Evolutionary conservation across 2,888 invertebrate species (phyloP).

Genomic region (Phengaris arion): DNA sequence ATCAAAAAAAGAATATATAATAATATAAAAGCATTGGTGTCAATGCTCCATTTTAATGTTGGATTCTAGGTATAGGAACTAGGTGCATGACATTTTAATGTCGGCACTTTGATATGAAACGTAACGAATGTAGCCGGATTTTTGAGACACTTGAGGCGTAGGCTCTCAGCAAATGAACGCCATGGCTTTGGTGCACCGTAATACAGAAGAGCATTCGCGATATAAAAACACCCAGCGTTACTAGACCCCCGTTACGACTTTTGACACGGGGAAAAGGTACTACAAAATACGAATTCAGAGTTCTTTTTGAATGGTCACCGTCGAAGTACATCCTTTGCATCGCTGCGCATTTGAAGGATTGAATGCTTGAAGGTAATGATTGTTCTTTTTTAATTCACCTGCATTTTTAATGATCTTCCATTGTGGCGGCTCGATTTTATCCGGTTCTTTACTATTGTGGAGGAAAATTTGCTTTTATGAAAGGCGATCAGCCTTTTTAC

Average conservation of each 20-base stretch:
- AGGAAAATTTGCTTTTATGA: neutral
- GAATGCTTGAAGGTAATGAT: slow-evolving; percentile 23
- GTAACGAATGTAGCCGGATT: slow-evolving; percentile 26
- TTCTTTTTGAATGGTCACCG: neutral
- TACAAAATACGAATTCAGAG: slow-evolving; percentile 1
- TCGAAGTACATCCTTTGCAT: slow-evolving; percentile 26
- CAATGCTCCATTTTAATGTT: no score
- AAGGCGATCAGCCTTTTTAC: slow-evolving; percentile 1
- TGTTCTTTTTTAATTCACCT: slow-evolving; percentile 24
- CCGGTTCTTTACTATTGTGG: neutral
- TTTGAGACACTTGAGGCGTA: slow-evolving; percentile 37
- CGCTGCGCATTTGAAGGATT: slow-evolving; percentile 30
- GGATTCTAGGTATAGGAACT: neutral
- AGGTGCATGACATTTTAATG: neutral
- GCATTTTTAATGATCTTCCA: slow-evolving; percentile 29
- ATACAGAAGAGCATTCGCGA: slow-evolving; percentile 36
- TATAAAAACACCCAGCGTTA: slow-evolving; percentile 32
- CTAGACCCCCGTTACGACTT: slow-evolving; percentile 35
- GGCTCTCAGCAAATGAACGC: slow-evolving; percentile 38
- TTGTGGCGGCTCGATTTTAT: slow-evolving; percentile 22
- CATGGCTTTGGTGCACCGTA: slow-evolving; percentile 38
- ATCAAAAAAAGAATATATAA: no score
- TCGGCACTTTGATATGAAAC: slow-evolving; percentile 28
- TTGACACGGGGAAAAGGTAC: slow-evolving; percentile 2
- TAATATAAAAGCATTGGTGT: no score